These are phyloP conservation scores for Dryococelus australis DNA, from an alignment of 2,888 invertebrate genomes.

Conservation along the genomic window DNA sequence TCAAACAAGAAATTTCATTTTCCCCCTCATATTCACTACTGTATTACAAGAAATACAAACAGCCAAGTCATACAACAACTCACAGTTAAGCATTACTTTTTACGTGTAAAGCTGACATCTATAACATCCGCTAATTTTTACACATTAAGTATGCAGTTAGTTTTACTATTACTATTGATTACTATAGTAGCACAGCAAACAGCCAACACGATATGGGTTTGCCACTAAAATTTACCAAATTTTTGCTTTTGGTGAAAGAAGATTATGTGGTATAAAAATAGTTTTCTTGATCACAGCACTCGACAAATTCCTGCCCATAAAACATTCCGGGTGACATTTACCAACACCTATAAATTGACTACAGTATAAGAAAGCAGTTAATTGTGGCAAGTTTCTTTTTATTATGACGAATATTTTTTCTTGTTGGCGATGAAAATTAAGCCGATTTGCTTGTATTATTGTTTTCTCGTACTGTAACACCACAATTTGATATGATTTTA, in stretches of 20 bases:
- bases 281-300: neutral
- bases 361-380: neutral
- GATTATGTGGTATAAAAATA: constrained; percentile 6
- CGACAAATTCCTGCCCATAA: neutral
- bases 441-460: neutral
- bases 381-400: neutral
- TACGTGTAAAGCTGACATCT: neutral
- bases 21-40: neutral
- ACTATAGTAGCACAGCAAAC: neutral
- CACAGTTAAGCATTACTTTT: neutral
- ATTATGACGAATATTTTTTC: neutral
- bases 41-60: neutral
- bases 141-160: neutral
- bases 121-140: neutral
- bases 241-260: neutral
- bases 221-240: neutral
- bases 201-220: neutral
- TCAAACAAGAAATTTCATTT: neutral
- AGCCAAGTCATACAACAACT: neutral
- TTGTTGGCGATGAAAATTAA: neutral
- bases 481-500: neutral
- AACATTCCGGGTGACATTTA: neutral
- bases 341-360: neutral
- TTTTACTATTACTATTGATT: neutral
- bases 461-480: neutral